Evolutionary conservation across 2,797 vertebrate genomes (phyloP).

Genomic region (Aldrovandia affinis): DNA sequence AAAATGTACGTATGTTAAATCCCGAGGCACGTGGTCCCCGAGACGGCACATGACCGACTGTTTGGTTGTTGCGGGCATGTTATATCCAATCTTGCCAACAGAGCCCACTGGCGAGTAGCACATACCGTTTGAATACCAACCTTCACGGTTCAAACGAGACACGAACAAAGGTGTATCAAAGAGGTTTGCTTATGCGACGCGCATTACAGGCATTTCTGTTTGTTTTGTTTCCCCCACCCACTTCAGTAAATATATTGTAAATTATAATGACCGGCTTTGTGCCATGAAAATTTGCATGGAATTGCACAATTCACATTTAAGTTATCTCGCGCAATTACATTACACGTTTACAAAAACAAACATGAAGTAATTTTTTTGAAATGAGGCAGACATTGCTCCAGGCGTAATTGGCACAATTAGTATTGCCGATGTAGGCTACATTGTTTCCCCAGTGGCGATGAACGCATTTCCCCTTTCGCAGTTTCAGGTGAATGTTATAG

Average conservation of each 20-base stretch:
- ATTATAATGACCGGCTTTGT: not conserved
- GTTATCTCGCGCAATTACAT: too few species aligned
- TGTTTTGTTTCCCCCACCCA: not conserved
- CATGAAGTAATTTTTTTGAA: not conserved
- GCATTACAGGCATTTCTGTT: not conserved
- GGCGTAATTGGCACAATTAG: not conserved
- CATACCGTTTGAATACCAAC: not conserved
- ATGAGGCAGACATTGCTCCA: not conserved
- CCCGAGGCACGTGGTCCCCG: not conserved
- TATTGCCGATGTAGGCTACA: not conserved
- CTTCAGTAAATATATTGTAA: not conserved
- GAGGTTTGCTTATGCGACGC: not conserved
- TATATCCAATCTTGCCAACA: not conserved
- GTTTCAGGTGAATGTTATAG: slow-evolving; percentile 7
- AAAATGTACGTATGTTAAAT: too few species aligned
- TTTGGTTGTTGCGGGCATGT: too few species aligned
- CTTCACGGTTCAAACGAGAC: not conserved
- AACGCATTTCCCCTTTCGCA: slow-evolving; percentile 1
- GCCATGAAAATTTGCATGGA: not conserved
- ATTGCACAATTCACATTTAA: too few species aligned
- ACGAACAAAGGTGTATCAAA: not conserved
- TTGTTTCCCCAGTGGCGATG: not conserved
- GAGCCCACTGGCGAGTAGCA: slow-evolving; percentile 2
- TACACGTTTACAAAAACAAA: too few species aligned
- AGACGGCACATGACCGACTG: not conserved